Evolutionary conservation across 1,140 invertebrate genomes (phyloP).

Genomic region (Zaprionus lachaisei): DNA sequence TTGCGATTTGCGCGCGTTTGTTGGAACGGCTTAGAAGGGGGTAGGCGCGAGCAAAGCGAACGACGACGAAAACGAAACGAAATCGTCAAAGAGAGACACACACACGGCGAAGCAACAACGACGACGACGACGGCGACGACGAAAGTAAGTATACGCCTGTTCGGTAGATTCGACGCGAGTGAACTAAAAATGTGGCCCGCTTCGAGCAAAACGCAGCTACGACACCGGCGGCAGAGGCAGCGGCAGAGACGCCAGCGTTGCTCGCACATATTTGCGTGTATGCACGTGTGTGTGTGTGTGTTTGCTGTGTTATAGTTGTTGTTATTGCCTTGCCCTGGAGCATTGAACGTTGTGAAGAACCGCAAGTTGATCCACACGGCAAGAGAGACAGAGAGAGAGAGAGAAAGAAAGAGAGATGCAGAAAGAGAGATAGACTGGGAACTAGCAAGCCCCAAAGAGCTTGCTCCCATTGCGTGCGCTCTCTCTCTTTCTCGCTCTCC

Average conservation of each 20-base stretch:
- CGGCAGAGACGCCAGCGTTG: conserved; percentile 33
- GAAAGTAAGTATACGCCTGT: conserved; percentile 75
- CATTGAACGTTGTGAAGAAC: conserved; percentile 72
- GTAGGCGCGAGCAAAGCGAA: conserved; percentile 20
- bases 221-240: conserved; percentile 15
- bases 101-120: conserved; percentile 26
- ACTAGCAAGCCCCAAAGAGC: conserved; percentile 6
- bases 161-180: conserved; percentile 80
- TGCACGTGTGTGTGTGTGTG: conserved; percentile 21
- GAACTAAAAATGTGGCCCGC: conserved; percentile 61
- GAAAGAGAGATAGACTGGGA: conserved; percentile 29
- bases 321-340: conserved; percentile 48
- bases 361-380: conserved; percentile 60
- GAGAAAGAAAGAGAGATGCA: conserved; percentile 1
- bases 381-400: conserved; percentile 19
- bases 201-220: conserved; percentile 51
- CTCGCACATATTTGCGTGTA: conserved; percentile 26
- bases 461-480: background rate
- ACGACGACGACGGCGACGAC: conserved; percentile 45
- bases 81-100: conserved; percentile 32
- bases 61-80: conserved; percentile 44
- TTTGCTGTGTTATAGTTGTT: conserved; percentile 36
- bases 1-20: conserved; percentile 21
- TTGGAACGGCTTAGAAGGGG: background rate
- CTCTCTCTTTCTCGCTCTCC: background rate